Conservation (phyloP, 2,888 invertebrate genomes). For the Aethes cnicana region DNA sequence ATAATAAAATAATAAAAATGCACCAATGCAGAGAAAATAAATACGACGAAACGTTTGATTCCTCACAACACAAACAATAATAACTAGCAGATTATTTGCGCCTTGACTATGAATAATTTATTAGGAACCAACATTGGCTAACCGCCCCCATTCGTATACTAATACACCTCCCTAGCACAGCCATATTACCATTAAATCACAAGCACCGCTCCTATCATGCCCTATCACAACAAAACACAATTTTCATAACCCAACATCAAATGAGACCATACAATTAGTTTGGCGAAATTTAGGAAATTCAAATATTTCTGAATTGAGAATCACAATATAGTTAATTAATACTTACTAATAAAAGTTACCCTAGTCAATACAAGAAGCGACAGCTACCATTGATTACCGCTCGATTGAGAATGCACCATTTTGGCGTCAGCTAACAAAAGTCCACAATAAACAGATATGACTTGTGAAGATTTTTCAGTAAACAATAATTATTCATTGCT, state of each 20-base stretch:
- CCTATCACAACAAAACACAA: slow-evolving; percentile 52
- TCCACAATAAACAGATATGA: not conserved
- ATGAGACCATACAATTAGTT: slow-evolving; percentile 49
- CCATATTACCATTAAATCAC: slow-evolving; percentile 30
- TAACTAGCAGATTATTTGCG: slow-evolving; percentile 4
- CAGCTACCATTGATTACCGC: slow-evolving; percentile 57
- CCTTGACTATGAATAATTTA: slow-evolving; percentile 9
- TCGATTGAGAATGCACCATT: slow-evolving; percentile 26
- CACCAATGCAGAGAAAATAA: slow-evolving; percentile 16
- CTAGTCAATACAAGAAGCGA: slow-evolving; percentile 63
- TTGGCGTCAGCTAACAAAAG: slow-evolving; percentile 9
- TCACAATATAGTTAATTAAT: slow-evolving; percentile 79
- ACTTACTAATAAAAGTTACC: slow-evolving; percentile 72
- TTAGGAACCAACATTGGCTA: slow-evolving; percentile 26
- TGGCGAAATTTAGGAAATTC: slow-evolving; percentile 64
- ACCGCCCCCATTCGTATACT: slow-evolving; percentile 10
- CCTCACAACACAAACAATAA: not conserved
- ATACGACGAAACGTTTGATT: not conserved
- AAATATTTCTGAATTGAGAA: slow-evolving; percentile 69
- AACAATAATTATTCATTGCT: too few relatives aligned
- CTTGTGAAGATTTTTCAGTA: too few relatives aligned
- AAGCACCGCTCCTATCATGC: slow-evolving; percentile 6
- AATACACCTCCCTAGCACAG: slow-evolving; percentile 29
- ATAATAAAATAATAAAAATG: slow-evolving; percentile 9
- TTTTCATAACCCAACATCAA: slow-evolving; percentile 55